A percentile compares a stretch with the other conserved stretches of the same genome.
Evolutionary conservation across 2,113 vertebrate species (phyloP).

Genomic region (Addax nasomaculatus): DNA sequence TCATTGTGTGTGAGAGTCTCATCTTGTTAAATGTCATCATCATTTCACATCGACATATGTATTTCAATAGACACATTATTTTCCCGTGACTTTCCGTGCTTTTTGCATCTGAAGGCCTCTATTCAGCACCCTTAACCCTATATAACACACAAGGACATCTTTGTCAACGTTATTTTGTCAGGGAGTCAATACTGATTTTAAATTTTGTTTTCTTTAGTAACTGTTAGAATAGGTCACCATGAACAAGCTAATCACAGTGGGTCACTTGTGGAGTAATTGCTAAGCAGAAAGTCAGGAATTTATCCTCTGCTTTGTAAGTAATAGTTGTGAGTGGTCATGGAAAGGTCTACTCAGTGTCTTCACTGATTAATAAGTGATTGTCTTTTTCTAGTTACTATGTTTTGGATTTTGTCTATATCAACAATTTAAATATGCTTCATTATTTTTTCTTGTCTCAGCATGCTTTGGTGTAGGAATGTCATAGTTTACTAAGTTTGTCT

Average conservation of each 20-base stretch:
- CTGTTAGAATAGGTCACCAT: not conserved
- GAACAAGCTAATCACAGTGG: not conserved
- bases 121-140: not conserved
- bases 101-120: conserved; percentile 1
- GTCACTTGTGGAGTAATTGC: not conserved
- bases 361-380: not conserved
- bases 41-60: not conserved
- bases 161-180: not conserved
- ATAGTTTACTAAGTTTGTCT: not conserved
- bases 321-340: not conserved
- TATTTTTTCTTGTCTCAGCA: not conserved
- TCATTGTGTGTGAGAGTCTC: not conserved
- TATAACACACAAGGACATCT: not conserved
- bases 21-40: conserved; percentile 41
- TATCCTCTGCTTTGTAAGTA: not conserved
- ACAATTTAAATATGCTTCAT: not conserved
- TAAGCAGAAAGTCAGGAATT: not conserved
- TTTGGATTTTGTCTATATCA: not conserved
- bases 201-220: not conserved
- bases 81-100: not conserved
- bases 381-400: not conserved
- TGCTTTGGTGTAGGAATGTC: not conserved
- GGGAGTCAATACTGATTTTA: not conserved
- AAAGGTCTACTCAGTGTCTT: not conserved
- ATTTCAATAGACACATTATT: not conserved